phyloP scores from a whole-genome alignment of 2,797 vertebrate genomes.

The Pangasius krempfi region DNA sequence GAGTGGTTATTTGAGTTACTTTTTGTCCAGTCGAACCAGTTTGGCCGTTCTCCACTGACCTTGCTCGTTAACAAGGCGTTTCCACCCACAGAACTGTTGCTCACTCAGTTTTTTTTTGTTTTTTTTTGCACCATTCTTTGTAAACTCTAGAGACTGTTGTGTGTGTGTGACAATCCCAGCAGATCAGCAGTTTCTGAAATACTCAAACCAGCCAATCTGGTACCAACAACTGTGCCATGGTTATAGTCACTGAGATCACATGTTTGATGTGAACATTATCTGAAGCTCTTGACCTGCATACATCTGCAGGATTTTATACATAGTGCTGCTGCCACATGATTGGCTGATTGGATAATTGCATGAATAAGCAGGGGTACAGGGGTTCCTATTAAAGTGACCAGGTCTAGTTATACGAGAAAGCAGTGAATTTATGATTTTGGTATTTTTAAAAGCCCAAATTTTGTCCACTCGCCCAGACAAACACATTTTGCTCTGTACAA shows the following conservation, averaged over 20 bases:
- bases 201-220: neutral
- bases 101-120: neutral
- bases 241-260: neutral
- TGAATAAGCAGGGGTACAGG: neutral
- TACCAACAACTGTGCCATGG: neutral
- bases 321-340: neutral
- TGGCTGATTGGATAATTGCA: neutral
- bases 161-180: neutral
- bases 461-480: constrained; percentile 4
- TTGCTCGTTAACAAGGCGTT: neutral
- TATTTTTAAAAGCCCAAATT: neutral
- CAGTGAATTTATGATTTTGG: neutral
- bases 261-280: neutral
- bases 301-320: neutral
- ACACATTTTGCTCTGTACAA: neutral
- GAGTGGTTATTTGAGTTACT: neutral
- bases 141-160: neutral
- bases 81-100: neutral
- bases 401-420: neutral
- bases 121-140: neutral
- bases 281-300: neutral
- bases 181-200: neutral
- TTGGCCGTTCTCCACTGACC: neutral
- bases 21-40: neutral
- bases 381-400: constrained; percentile 11